Conservation (phyloP, 2,113 vertebrate genomes). For the Paramormyrops kingsleyae region DNA sequence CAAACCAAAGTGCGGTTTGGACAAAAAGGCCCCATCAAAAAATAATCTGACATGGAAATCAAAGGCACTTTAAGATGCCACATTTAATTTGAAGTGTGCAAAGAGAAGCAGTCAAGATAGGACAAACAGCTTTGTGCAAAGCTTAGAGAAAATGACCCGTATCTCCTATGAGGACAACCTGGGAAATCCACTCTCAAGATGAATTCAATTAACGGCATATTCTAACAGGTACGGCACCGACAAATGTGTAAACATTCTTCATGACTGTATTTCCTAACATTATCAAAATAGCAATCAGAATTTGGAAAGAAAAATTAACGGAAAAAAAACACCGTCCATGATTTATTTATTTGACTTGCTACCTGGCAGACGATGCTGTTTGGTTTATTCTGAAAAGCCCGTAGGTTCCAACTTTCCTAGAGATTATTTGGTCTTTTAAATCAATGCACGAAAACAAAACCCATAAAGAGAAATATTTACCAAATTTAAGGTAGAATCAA, state of each 20-base stretch:
- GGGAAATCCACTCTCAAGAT: constrained; percentile 51
- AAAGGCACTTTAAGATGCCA: constrained; percentile 63
- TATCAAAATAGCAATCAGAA: not conserved
- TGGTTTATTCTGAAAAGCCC: not conserved
- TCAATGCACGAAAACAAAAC: not conserved
- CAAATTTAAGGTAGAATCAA: not conserved
- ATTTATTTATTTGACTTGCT: not conserved
- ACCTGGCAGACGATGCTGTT: not conserved
- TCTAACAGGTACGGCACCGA: constrained; percentile 51
- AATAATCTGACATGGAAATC: constrained; percentile 51
- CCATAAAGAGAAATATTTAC: not conserved
- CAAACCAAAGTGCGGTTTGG: constrained; percentile 38
- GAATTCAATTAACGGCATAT: constrained; percentile 56
- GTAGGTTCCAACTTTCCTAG: not conserved
- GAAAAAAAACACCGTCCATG: not conserved
- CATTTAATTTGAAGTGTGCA: constrained; percentile 53
- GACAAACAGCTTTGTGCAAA: constrained; percentile 46
- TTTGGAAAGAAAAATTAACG: not conserved
- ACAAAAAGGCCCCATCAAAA: constrained; percentile 44
- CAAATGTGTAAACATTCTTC: constrained; percentile 27
- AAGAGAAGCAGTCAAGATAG: constrained; percentile 53
- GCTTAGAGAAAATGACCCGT: constrained; percentile 57
- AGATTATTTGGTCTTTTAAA: not conserved
- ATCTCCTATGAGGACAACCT: constrained; percentile 50
- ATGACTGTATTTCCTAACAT: not conserved